Evolutionary conservation across 2,797 vertebrate genomes (phyloP).

Genomic region (Triplophysa yarkandensis): DNA sequence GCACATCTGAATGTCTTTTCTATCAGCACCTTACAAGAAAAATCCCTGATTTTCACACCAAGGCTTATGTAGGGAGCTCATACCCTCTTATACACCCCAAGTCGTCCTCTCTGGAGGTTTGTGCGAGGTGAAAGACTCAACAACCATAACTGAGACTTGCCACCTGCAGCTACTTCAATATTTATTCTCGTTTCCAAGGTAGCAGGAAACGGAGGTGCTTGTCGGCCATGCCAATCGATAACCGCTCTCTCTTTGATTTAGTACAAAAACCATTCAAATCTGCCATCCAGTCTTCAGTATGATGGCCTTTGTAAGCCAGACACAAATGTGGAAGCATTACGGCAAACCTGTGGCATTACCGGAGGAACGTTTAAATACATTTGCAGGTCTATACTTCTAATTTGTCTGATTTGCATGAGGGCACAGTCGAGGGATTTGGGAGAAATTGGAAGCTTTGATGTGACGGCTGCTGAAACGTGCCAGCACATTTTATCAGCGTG

Average conservation of each 20-base stretch:
- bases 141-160: constrained; percentile 23
- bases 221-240: constrained; percentile 55
- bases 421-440: constrained; percentile 49
- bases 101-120: neutral
- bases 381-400: constrained; percentile 53
- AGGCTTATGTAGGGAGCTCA: neutral
- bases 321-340: constrained; percentile 55
- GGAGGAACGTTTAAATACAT: constrained; percentile 47
- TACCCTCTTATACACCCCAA: neutral
- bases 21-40: constrained; percentile 37
- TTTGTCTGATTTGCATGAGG: constrained; percentile 58
- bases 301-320: constrained; percentile 54
- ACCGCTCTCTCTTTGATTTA: constrained; percentile 42
- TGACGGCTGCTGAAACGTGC: constrained; percentile 30
- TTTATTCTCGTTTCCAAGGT: constrained; percentile 58
- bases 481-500: constrained; percentile 30
- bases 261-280: constrained; percentile 57
- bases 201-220: constrained; percentile 49
- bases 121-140: neutral
- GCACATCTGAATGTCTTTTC: constrained; percentile 42
- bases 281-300: constrained; percentile 51
- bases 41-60: constrained; percentile 14
- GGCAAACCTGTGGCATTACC: constrained; percentile 57
- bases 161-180: constrained; percentile 40
- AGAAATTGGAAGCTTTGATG: constrained; percentile 45